phyloP scores from a whole-genome alignment of 2,888 invertebrate species.

The Lithophane semibrunnea region DNA sequence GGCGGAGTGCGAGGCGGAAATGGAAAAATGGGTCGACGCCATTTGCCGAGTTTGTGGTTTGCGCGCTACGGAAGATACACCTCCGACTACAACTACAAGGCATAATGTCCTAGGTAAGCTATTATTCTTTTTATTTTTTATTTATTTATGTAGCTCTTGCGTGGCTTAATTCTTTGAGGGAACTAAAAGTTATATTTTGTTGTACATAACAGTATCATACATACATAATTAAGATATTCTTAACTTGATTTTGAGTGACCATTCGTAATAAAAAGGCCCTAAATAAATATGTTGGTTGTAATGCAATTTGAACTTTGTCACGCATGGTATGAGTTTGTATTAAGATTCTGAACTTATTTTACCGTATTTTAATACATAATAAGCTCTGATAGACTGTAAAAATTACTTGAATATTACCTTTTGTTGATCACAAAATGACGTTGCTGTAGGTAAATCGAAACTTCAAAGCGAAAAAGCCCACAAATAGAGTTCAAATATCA shows the following conservation, averaged over 20 bases:
- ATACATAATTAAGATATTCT: neutral
- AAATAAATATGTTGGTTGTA: neutral
- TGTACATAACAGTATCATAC: neutral
- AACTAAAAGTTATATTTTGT: neutral
- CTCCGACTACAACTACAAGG: slow-evolving; percentile 73
- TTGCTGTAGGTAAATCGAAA: neutral
- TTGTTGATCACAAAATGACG: neutral
- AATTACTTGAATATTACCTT: too few species aligned
- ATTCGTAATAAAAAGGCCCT: neutral
- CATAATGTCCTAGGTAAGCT: slow-evolving; percentile 59
- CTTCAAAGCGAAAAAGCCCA: neutral
- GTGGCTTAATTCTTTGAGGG: neutral
- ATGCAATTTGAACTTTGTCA: neutral
- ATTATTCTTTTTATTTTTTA: neutral
- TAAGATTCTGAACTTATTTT: neutral
- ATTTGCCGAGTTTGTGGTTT: slow-evolving; percentile 98
- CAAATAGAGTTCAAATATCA: neutral
- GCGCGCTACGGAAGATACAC: slow-evolving; percentile 91
- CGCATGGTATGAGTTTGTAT: neutral
- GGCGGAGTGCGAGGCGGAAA: slow-evolving; percentile 97
- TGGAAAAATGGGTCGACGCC: slow-evolving; percentile 98
- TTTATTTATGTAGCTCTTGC: neutral
- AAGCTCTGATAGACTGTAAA: neutral
- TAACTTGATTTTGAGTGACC: neutral
- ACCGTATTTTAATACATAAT: neutral